These are phyloP conservation scores for Megamerina dolium DNA, from an alignment of 2,888 invertebrate genomes.

Conservation along the genomic window DNA sequence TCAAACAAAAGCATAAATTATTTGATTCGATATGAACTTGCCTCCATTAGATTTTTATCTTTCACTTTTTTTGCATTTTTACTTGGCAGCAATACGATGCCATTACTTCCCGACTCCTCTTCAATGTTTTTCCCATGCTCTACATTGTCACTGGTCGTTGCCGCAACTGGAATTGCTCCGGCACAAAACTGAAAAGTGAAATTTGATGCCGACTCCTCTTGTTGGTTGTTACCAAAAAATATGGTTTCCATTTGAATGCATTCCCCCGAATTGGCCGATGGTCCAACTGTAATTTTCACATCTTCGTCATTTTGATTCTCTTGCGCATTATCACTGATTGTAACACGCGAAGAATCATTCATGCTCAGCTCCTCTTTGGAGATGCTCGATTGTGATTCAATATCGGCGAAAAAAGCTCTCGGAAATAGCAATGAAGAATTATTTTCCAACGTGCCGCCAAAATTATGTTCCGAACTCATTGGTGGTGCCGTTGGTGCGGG, in stretches of 20 bases:
- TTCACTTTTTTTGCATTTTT: not conserved
- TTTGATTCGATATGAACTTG: not conserved
- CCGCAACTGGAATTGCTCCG: too few species aligned
- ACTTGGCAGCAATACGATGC: too few species aligned
- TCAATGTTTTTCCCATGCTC: too few species aligned
- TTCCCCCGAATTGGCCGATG: not conserved
- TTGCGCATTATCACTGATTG: conserved; percentile 1
- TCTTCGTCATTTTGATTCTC: conserved; percentile 2
- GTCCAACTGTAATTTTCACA: not conserved
- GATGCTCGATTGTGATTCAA: conserved; percentile 21
- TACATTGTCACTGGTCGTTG: too few species aligned
- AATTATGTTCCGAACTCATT: not conserved
- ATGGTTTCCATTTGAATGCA: conserved; percentile 15
- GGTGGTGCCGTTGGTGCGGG: conserved; percentile 1
- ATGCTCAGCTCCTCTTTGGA: conserved; percentile 21
- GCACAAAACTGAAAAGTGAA: conserved; percentile 11
- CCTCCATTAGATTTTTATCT: not conserved
- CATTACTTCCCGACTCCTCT: too few species aligned
- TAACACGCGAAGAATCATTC: too few species aligned
- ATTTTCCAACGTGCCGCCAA: conserved; percentile 1
- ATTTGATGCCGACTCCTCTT: conserved; percentile 12
- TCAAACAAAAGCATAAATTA: not conserved
- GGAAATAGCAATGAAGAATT: conserved; percentile 7
- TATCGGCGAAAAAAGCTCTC: conserved; percentile 15
- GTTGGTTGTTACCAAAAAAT: conserved; percentile 9